Evolutionary conservation across 1,140 invertebrate species (phyloP), one percentile per base, ranked within the genome.

Genomic region (Aphelenchoides fujianensis): DNA sequence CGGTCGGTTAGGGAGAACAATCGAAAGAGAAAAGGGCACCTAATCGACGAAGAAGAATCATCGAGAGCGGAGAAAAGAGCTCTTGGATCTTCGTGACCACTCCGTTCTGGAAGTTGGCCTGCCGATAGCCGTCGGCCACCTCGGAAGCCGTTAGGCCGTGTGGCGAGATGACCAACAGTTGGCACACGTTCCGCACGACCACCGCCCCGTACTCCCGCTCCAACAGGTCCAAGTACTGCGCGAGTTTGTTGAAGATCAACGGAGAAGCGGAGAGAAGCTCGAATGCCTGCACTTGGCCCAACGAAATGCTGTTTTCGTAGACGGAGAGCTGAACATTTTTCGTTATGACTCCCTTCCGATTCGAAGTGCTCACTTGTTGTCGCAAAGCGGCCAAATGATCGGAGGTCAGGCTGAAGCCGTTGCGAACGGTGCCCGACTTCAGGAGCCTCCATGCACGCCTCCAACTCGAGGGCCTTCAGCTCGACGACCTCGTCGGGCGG

Each of bases 21-120:
- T 19, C 69, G 12, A 28, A 23, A 3, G 23, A 41, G 19, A 71
- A 69, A 2, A 71, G 70, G 7, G 1, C 55, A 70, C 63, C 32
- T 19, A 57, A 19, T 19, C 70, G 53, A 53, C 66, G 66, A 23
- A 78, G 63, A 12, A 78, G 72, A 41, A 71, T 61, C 16, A 77
- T 34, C 12, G 76, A 69, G 9, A 73, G 31, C 2, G 78, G 59
- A 12, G 63, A 71, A 28, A 78, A 63, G 30, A 78, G 72, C 63
- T 78, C 78, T 41, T 81, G 55, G 19, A 71, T 64, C 32, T 78
- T 72, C 34, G 74, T 77, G 23, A 57, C 61, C 68, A 80, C 71
- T 54, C 76, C 76, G 37, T 68, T 66, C 16, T 69, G 53, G 41
- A 37, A 67, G 37, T 80, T 80, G 34, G 57, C 52, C 59, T 79